Evolutionary conservation across 1,140 invertebrate genomes (phyloP).

Genomic region (Leucophenga varia): DNA sequence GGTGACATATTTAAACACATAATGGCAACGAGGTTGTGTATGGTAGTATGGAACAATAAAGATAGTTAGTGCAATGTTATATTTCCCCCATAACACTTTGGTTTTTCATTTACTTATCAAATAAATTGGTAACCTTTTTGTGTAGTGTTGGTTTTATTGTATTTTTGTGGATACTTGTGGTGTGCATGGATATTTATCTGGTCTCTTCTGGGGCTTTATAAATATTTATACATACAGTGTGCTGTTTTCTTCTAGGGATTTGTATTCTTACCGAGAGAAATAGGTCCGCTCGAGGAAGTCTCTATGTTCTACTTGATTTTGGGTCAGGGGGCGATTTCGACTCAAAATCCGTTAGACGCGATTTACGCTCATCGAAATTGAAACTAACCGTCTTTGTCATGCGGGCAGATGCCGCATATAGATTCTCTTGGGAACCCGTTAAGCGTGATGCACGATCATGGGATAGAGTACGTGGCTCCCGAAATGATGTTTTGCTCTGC

Average conservation of each 20-base stretch:
- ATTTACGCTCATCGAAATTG: slow-evolving; percentile 53
- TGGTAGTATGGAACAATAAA: background rate
- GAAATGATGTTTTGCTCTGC: slow-evolving; percentile 29
- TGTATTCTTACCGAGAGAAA: slow-evolving; percentile 53
- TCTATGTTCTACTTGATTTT: slow-evolving; percentile 47
- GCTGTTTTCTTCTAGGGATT: slow-evolving; percentile 12
- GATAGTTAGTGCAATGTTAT: slow-evolving; percentile 16
- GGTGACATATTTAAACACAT: background rate
- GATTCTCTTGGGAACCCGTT: slow-evolving; percentile 38
- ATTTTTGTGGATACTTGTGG: too few relatives aligned
- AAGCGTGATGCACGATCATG: slow-evolving; percentile 39
- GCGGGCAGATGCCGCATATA: slow-evolving; percentile 32
- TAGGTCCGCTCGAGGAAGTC: slow-evolving; percentile 53
- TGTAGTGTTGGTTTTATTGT: slow-evolving; percentile 12
- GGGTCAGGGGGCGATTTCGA: slow-evolving; percentile 43
- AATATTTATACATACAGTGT: too few relatives aligned
- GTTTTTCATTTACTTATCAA: slow-evolving; percentile 4
- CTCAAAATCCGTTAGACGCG: slow-evolving; percentile 46
- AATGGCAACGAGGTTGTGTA: background rate
- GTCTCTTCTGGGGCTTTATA: slow-evolving; percentile 10
- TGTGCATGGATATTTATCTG: too few relatives aligned
- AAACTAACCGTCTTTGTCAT: slow-evolving; percentile 57
- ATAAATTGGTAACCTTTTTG: background rate
- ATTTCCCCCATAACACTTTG: background rate
- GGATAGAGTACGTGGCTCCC: slow-evolving; percentile 45